Percentiles rank a stretch among this genome's conserved stretches.
Conservation (phyloP, 2,113 vertebrate genomes). For the Etheostoma cragini region DNA sequence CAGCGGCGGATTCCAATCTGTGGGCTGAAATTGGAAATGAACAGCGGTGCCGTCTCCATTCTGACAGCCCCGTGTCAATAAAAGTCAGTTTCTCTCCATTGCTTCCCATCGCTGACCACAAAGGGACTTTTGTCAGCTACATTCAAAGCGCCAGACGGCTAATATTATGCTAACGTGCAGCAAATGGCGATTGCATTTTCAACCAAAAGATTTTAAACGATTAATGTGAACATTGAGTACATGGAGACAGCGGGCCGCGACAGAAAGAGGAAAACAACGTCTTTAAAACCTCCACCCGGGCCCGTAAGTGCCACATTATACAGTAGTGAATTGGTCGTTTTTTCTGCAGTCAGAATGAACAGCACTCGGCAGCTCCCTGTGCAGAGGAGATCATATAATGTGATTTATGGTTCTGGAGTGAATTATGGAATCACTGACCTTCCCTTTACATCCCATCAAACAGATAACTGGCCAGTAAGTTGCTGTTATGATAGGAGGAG, state of each 20-base stretch:
- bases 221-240: slow-evolving; percentile 23
- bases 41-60: slow-evolving; percentile 76
- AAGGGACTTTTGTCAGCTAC: slow-evolving; percentile 68
- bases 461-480: slow-evolving; percentile 80
- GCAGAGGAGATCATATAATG: slow-evolving; percentile 69
- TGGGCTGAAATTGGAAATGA: slow-evolving; percentile 83
- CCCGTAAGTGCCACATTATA: slow-evolving; percentile 46
- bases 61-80: slow-evolving; percentile 82
- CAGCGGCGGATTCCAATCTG: slow-evolving; percentile 80
- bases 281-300: slow-evolving; percentile 56
- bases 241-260: neutral
- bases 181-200: slow-evolving; percentile 41
- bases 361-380: slow-evolving; percentile 11
- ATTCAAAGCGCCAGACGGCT: slow-evolving; percentile 32
- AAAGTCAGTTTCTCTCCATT: slow-evolving; percentile 79
- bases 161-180: slow-evolving; percentile 45
- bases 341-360: slow-evolving; percentile 48
- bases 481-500: slow-evolving; percentile 72
- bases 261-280: slow-evolving; percentile 29
- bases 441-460: slow-evolving; percentile 81
- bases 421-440: slow-evolving; percentile 84
- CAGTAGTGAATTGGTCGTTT: slow-evolving; percentile 37
- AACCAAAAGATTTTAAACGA: slow-evolving; percentile 13
- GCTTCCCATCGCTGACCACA: slow-evolving; percentile 74
- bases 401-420: slow-evolving; percentile 78